These are phyloP conservation scores for Drosophila asahinai DNA, from an alignment of 1,140 invertebrate genomes.

Conservation along the genomic window DNA sequence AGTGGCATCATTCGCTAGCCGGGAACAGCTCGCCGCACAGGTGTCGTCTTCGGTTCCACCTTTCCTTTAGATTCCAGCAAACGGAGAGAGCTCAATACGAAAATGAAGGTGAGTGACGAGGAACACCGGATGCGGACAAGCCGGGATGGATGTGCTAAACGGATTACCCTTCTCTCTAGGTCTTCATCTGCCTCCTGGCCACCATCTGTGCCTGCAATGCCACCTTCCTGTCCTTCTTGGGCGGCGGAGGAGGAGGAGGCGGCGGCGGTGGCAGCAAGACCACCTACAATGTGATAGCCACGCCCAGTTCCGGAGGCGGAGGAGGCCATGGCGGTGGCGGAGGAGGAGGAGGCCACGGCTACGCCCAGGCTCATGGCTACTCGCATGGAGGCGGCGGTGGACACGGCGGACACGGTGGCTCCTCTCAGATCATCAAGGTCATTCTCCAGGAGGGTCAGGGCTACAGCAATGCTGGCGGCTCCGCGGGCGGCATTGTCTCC, in stretches of 20 bases:
- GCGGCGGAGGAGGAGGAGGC: conserved; percentile 57
- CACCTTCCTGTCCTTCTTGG: conserved; percentile 73
- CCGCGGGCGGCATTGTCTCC: conserved; percentile 24
- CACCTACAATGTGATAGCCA: conserved; percentile 72
- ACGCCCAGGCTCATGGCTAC: conserved; percentile 45
- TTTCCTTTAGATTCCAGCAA: background rate
- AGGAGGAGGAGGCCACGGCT: conserved; percentile 20
- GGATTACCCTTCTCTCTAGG: conserved; percentile 46
- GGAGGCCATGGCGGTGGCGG: conserved; percentile 27
- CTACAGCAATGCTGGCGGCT: conserved; percentile 55
- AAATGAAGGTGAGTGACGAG: conserved; percentile 72
- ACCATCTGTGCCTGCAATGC: conserved; percentile 69
- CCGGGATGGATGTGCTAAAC: conserved; percentile 20
- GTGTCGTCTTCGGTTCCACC: conserved; percentile 29
- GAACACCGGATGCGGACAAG: conserved; percentile 29
- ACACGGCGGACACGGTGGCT: conserved; percentile 34
- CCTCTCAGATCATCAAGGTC: conserved; percentile 71
- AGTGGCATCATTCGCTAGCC: conserved; percentile 71
- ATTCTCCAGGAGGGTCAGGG: conserved; percentile 64
- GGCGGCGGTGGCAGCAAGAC: conserved; percentile 53
- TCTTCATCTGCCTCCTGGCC: conserved; percentile 74
- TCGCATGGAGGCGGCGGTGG: conserved; percentile 33
- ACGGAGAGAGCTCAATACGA: conserved; percentile 13
- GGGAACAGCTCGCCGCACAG: conserved; percentile 59
- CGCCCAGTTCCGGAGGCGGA: conserved; percentile 47